phyloP scores from a whole-genome alignment of 2,113 vertebrate genomes.

The Prunella himalayana region DNA sequence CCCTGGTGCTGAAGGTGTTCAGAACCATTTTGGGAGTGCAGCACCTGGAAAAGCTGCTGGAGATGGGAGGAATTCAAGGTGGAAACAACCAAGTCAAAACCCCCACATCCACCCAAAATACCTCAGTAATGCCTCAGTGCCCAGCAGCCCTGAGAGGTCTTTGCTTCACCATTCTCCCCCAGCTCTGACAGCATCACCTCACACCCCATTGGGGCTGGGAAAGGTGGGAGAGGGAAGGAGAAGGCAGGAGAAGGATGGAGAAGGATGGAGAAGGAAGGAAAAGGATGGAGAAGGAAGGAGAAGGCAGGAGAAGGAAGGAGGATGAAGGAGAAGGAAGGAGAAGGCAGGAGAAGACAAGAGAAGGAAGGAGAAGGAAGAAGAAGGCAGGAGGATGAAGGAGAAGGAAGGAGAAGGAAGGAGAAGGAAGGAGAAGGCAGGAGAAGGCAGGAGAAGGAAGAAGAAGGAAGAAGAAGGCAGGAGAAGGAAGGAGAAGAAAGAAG shows the following conservation, averaged over 20 bases:
- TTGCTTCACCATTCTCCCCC: not conserved
- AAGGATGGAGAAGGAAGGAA: too few relatives aligned
- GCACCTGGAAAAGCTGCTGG: not conserved
- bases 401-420: too few relatives aligned
- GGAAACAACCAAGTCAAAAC: fast-evolving
- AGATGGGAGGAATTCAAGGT: fast-evolving
- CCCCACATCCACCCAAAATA: fast-evolving
- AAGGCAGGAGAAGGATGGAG: too few relatives aligned
- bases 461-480: not conserved
- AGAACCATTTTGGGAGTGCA: not conserved
- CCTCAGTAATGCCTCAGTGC: not conserved
- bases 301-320: too few relatives aligned
- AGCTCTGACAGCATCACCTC: fast-evolving
- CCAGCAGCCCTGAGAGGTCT: fast-evolving
- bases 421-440: too few relatives aligned
- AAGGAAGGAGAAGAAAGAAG: too few relatives aligned
- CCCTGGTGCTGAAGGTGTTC: fast-evolving
- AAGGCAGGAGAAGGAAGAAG: too few relatives aligned
- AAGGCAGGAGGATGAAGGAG: too few relatives aligned
- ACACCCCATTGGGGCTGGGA: fast-evolving
- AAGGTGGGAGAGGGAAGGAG: not conserved
- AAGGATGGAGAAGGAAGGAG: too few relatives aligned
- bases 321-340: too few relatives aligned
- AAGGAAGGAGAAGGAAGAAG: too few relatives aligned
- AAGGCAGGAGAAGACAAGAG: too few relatives aligned